phyloP scores from a whole-genome alignment of 1,140 invertebrate species.

The Papilio dardanus region DNA sequence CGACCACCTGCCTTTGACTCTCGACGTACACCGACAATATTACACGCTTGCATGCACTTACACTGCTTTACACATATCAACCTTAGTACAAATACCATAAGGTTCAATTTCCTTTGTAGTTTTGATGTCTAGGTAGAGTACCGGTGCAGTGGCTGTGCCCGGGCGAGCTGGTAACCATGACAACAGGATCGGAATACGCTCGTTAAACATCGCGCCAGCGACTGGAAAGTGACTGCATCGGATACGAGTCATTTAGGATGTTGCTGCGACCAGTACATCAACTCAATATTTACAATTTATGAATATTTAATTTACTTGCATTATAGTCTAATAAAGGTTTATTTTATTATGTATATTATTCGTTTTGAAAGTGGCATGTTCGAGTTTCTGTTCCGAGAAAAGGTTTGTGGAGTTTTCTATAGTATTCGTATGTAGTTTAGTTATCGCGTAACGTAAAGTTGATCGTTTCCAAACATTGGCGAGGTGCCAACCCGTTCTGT shows the following conservation, averaged over 20 bases:
- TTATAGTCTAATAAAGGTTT: not conserved
- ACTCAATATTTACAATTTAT: not conserved
- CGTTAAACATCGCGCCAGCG: constrained; percentile 61
- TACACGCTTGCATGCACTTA: constrained; percentile 62
- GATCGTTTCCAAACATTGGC: constrained; percentile 65
- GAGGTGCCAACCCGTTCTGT: constrained; percentile 50
- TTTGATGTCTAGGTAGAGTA: constrained; percentile 34
- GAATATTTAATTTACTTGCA: not conserved
- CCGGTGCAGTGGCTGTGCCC: constrained; percentile 47
- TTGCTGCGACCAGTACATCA: constrained; percentile 41
- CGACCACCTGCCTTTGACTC: constrained; percentile 42
- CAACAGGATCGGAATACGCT: constrained; percentile 59
- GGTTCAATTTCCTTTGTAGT: constrained; percentile 46
- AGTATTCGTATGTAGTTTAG: constrained; percentile 50
- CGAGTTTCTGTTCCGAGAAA: not conserved
- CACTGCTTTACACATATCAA: constrained; percentile 45
- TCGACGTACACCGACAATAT: constrained; percentile 53
- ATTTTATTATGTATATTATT: too few species aligned
- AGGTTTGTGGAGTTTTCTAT: constrained; percentile 60
- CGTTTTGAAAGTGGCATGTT: not conserved
- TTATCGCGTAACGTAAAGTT: constrained; percentile 61
- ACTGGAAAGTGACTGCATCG: constrained; percentile 65
- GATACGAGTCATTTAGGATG: constrained; percentile 62
- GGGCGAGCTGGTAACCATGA: constrained; percentile 43
- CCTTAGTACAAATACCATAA: constrained; percentile 52